Base-by-base conservation (phyloP, 2,113 vertebrate species). In the Speoplatyrhinus poulsoni region DNA sequence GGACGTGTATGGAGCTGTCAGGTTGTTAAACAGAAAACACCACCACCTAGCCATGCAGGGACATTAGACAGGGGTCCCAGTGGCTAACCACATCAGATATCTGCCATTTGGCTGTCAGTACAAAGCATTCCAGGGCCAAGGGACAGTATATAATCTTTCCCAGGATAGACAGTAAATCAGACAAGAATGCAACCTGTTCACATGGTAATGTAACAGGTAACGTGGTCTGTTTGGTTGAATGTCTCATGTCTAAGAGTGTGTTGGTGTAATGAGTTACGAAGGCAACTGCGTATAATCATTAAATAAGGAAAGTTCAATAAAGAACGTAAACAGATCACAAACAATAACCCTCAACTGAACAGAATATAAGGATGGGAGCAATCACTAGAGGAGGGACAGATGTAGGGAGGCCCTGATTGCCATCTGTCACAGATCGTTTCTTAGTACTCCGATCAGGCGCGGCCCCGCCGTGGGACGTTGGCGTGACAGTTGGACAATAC, bases 21-120 rank as follows among this genome's bases (percentile, higher is more conserved):
- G 58, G 49, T 68, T 46, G 77, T 48, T 6, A 60, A 13, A 19
- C 67, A 76, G 73, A 67, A 4, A 77, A 64, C 54, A 67, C 70
- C 73, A 65, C 58, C 77, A 71, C 52, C 57, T 46, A 86, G 52
- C 78, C 86, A 79, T 77, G 80, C 75, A 77, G 80, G 78, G 87
- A 87, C 73, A 80, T 71, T 66, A 74, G 77, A 52, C 61, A 8
- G 76, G 65, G 61, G 65, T 67, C 52, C 66, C 9, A n/a, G 60
- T 46, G 50, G 50, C 48, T 47, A 62, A 68, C 73, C 73, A 75
- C 17, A 63, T 69, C 83, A 80, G 79, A 76, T 65, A 4, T 61
- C 72, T 60, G 62, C 74, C 80, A 61, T 78, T 74, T 83, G 82
- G 80, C 82, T 13, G 19, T 16, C 1, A 3, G 69, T 81, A 64